Base-by-base conservation (phyloP, 1,140 invertebrate genomes). In the Copidosoma floridanum region DNA sequence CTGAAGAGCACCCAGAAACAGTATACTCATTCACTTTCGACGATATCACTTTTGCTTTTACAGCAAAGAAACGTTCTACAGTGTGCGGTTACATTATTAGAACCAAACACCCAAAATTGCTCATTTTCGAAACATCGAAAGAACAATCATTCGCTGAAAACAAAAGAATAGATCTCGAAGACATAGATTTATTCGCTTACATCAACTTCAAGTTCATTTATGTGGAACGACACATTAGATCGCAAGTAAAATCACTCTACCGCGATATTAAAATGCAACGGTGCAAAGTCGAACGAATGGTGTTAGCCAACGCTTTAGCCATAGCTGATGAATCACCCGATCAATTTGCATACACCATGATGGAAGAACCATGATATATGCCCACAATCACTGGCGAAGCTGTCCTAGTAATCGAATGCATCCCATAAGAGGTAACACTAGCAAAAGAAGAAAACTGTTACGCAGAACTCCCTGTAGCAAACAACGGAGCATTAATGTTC, bases 341-440 rank as follows among this genome's bases (percentile, higher is more conserved):
- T 4, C 51, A 66, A 18, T 67, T 67, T 37, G 65, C 69, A 0
- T 68, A 57, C 18, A 26, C 38, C 3, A 14, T 67, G 0, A 70
- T 70, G 63, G 63, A 63, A 46, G 59, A 50, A 5, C 65, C 65
- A 0, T 67, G 57, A 2, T 64, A 63, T 51, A 69, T 69, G 65
- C 65, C 63, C 0, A 26, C 61, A 0, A 14, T 60, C 0, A 41
- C 48, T 0, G 66, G 68, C n/a, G 65, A 69, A 59, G 59, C 40
- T 3, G 32, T 64, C 1, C 56, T 57, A 27, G 16, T 69, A 0
- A 41, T 64, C 0, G 57, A 67, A 51, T 71, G 68, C 24, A 50
- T 66, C 10, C 62, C 65, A 0, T 32, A 64, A 0, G 41, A 61
- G 1, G 53, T 67, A 1, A 62, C n/a, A 24, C 1, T 63, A 0